Base-by-base conservation (phyloP, 2,888 invertebrate species). In the Stenichneumon culpator region DNA sequence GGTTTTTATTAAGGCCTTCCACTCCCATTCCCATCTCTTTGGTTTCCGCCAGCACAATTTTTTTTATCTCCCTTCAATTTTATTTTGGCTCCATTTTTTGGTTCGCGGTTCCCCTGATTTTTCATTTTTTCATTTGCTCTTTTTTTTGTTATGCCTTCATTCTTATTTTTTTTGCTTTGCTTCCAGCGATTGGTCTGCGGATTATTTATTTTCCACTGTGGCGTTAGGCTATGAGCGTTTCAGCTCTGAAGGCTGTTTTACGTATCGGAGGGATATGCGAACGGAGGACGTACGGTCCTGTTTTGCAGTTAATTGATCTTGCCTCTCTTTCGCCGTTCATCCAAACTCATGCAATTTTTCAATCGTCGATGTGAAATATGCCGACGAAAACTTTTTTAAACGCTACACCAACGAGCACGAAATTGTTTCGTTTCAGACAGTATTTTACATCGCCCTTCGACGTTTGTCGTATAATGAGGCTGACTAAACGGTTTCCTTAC, bases 21-120 rank as follows among this genome's bases (percentile, higher is more conserved):
- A 36, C 36, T 36, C 39, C 11, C 11, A 39, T 39, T 9, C 39
- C 39, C 6, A 32, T 54, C 22, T 52, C 63, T 77, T n/a, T 50
- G 28, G 11, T 44, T 63, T 65, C 5, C 44, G 1, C 44, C 16
- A 3, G 14, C 32, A 4, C 14, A 25, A 25, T 25, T 16, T 32
- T 32, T 28, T 67, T 50, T 78, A 4, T 78, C 25, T 47, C 50
- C 36, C 2, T 36, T 50, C 63, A 52, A 39, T 63, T 19, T 28
- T 7, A 28, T 3, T n/a, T 16, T 63, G 19, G 1, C 28, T 32
- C 39, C 16, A 11, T 32, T 47, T 52, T 11, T 16, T 44, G 44
- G 47, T 70, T 44, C 11, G 14, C 52, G 9, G 28, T 57, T 22
- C 72, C 77, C 25, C 9, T 47, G 16, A 16, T 16, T 47, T 39